These are phyloP conservation scores for Rhodinocichla rosea DNA, from an alignment of 2,113 vertebrate genomes.

Conservation along the genomic window DNA sequence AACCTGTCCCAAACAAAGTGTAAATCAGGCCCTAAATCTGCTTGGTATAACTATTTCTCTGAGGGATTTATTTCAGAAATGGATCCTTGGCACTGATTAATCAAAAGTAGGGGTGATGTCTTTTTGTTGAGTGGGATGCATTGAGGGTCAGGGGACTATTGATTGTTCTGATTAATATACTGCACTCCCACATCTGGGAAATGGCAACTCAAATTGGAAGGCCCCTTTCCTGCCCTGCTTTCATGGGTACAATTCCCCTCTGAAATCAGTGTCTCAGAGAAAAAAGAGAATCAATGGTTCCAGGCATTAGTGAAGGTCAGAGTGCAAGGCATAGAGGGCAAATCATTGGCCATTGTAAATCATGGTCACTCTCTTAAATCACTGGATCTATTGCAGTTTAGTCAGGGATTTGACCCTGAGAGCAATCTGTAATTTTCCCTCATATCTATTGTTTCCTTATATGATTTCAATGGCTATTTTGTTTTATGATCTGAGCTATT, in stretches of 20 bases:
- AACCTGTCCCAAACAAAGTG: not conserved
- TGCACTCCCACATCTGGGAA: not conserved
- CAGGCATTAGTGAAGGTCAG: conserved; percentile 13
- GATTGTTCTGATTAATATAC: conserved; percentile 41
- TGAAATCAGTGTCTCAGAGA: conserved; percentile 4
- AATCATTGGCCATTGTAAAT: conserved; percentile 18
- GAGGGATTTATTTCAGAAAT: not conserved
- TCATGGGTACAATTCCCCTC: not conserved
- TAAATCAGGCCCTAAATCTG: not conserved
- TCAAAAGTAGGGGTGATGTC: not conserved
- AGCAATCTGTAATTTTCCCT: not conserved
- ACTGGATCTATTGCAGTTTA: not conserved
- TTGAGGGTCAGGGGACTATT: not conserved
- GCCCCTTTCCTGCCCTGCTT: not conserved
- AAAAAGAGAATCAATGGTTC: conserved; percentile 26
- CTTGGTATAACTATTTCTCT: not conserved
- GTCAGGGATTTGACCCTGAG: not conserved
- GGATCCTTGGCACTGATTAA: not conserved
- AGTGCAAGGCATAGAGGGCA: conserved; percentile 4
- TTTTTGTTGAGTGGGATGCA: not conserved
- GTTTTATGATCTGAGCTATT: accelerated
- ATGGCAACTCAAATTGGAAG: conserved; percentile 4
- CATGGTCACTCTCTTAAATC: not conserved
- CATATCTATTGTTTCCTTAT: not conserved
- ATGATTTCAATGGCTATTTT: not conserved